These are phyloP conservation scores for Anser brachyrhynchus DNA, from an alignment of 2,113 vertebrate species.

Conservation along the genomic window DNA sequence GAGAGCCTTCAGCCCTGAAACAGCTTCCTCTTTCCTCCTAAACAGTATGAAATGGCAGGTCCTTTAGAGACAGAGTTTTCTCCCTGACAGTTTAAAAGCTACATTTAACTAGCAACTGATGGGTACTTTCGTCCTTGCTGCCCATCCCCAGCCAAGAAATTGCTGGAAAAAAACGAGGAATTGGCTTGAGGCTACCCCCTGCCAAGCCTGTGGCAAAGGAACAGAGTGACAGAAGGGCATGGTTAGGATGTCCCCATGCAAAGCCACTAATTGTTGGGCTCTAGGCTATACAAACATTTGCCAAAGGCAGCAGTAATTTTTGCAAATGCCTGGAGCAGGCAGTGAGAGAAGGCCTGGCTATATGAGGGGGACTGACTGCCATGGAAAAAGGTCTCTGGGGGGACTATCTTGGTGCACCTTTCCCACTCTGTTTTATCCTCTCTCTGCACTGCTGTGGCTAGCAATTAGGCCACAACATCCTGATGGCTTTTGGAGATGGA, in stretches of 20 bases:
- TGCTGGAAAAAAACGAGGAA: neutral
- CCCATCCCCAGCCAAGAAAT: neutral
- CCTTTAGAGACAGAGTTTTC: neutral
- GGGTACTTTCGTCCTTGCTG: neutral
- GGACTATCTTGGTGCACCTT: fast-evolving
- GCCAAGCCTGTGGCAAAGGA: fast-evolving
- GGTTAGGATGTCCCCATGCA: neutral
- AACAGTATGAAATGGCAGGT: neutral
- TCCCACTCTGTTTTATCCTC: neutral
- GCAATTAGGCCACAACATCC: neutral
- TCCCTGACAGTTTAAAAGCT: neutral
- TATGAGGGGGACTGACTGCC: neutral
- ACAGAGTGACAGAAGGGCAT: neutral
- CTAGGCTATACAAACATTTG: neutral
- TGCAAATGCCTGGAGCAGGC: neutral
- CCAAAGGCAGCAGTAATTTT: neutral
- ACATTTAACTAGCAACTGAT: neutral
- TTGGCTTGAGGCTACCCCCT: neutral
- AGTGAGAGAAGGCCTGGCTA: neutral
- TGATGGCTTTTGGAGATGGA: neutral
- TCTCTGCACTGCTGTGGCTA: neutral
- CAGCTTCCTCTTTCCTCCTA: neutral
- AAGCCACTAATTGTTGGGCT: neutral
- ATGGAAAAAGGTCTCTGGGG: neutral
- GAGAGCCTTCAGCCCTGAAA: neutral